Evolutionary conservation across 2,888 invertebrate species (phyloP), one percentile per base, ranked within the genome.

Genomic region (Rhorus exstirpatorius): DNA sequence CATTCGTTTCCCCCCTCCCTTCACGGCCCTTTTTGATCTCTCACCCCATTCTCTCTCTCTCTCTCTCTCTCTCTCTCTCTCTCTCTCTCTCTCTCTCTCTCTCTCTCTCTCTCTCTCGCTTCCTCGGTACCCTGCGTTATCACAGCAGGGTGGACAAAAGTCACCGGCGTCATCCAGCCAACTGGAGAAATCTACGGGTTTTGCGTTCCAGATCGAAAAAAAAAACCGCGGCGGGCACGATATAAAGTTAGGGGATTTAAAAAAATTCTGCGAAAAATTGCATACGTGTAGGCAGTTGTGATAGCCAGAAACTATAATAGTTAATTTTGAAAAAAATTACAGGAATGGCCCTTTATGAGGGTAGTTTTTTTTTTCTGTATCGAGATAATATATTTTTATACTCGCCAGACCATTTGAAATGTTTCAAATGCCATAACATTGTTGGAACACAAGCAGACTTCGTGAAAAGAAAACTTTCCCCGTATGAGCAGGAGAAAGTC

Each of bases 1-100:
- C 77, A 58, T 78, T 61, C 76, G 38, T 53, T 31, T 46, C 21
- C n/a, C 58, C 38, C 26, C 49, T 38, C 19, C 21, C 51, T 53
- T 17, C 46, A 17, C 17, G 53, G 10, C 53, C 12, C 53, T 24
- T 3, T 53, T n/a, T 21, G 12, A 24, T 19, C 10, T 19, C 17
- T 2, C 19, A 7, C 8, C 10, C 10, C 19, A 7, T 1, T 19
- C n/a, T 14, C 46, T 19, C 46, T 19, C 26, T 35, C 49, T n/a
- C 1, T 14, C 24, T 10, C 51, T 21, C 12, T 17, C 19, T 24
- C 12, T 53, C 24, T 21, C 24, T 53, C 51, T 17, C 51, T 19
- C 10, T 51, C 21, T 21, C 10, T 21, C 19, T 19, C 10, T 19
- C n/a, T 14, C 46, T 19, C 46, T 19, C 26, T 35, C 49, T n/a